A percentile compares a stretch with the other conserved stretches of the same genome.
These are phyloP conservation scores for Ciconia boyciana DNA, from an alignment of 2,113 vertebrate genomes.

Conservation along the genomic window DNA sequence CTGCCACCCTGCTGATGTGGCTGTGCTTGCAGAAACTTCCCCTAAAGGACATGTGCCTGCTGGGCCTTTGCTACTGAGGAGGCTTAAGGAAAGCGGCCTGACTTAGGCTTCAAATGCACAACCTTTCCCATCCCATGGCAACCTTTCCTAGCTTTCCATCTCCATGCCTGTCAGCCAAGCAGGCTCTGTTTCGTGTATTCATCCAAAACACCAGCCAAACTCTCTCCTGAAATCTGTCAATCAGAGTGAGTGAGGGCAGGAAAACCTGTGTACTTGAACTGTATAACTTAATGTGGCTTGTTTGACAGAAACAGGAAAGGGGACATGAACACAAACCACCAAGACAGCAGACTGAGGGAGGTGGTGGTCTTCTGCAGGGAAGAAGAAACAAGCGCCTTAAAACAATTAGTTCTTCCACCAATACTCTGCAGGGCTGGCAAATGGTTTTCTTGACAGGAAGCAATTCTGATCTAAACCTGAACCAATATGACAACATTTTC, in stretches of 20 bases:
- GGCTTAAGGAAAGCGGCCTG: background rate
- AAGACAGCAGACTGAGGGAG: background rate
- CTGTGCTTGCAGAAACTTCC: background rate
- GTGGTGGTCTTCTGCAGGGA: background rate
- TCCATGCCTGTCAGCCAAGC: background rate
- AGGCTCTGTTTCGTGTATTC: background rate
- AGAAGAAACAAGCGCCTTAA: background rate
- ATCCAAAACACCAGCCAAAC: background rate
- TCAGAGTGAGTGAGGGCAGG: background rate
- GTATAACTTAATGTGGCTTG: background rate
- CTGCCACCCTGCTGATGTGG: background rate
- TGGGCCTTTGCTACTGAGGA: background rate
- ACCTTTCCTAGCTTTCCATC: background rate
- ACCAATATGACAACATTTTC: background rate
- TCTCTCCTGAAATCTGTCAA: background rate
- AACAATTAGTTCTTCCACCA: background rate
- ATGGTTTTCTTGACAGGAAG: background rate
- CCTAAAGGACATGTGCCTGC: background rate
- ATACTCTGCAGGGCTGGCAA: background rate
- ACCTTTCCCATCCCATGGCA: background rate
- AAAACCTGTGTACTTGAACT: background rate
- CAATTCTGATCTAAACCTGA: background rate
- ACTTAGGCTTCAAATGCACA: background rate
- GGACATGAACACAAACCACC: background rate
- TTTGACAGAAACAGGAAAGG: background rate